These are phyloP conservation scores for Holacanthus passer DNA, from an alignment of 2,113 vertebrate genomes.

Conservation along the genomic window DNA sequence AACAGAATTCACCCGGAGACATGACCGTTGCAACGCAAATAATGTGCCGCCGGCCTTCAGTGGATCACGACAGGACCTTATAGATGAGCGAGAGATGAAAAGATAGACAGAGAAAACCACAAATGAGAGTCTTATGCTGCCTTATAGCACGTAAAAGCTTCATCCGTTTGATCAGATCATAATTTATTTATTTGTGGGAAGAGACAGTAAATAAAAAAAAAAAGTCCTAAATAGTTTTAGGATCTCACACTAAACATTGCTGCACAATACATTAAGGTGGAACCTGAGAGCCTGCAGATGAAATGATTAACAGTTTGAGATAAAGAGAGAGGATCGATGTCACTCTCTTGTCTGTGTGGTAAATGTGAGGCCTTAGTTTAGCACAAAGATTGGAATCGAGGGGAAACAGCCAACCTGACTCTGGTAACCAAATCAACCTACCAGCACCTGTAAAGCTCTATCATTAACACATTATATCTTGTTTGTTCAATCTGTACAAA, in stretches of 20 bases:
- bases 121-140: neutral
- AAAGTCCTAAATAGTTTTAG: neutral
- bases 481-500: neutral
- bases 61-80: slow-evolving; percentile 31
- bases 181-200: neutral
- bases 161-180: neutral
- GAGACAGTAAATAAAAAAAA: neutral
- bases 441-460: neutral
- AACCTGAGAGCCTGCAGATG: neutral
- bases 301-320: too few relatives aligned
- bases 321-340: neutral
- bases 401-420: neutral
- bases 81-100: slow-evolving; percentile 6
- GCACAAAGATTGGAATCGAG: neutral
- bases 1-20: slow-evolving; percentile 75
- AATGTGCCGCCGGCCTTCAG: slow-evolving; percentile 45
- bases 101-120: neutral
- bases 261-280: too few relatives aligned
- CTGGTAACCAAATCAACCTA: neutral
- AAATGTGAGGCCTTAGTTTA: neutral
- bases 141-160: neutral
- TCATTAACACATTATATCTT: neutral
- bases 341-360: neutral
- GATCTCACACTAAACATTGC: neutral
- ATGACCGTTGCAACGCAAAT: slow-evolving; percentile 55